phyloP scores from a whole-genome alignment of 2,113 vertebrate genomes.

The Crotalus horridus region DNA sequence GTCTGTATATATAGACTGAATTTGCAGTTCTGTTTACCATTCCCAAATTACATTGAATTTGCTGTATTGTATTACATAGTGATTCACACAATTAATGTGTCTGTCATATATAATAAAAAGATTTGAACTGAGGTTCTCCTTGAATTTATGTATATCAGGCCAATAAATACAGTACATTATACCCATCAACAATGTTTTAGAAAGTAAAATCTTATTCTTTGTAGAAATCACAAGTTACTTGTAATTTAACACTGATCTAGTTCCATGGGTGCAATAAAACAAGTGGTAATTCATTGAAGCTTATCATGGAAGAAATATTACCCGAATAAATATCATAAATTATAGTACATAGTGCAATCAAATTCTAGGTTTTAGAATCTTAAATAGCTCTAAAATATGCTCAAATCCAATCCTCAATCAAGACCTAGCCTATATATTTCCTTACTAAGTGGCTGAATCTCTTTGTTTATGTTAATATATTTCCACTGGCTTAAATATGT shows the following conservation, averaged over 20 bases:
- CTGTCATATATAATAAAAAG: neutral
- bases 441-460: neutral
- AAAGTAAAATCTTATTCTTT: constrained; percentile 2
- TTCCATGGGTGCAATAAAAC: constrained; percentile 31
- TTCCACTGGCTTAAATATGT: neutral
- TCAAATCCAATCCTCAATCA: constrained; percentile 43
- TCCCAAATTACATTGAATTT: neutral
- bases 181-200: neutral
- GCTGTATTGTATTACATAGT: neutral
- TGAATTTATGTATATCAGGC: neutral
- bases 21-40: neutral
- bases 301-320: constrained; percentile 52
- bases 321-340: constrained; percentile 60
- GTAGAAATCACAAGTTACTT: constrained; percentile 32
- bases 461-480: constrained; percentile 5
- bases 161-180: neutral
- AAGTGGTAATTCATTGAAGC: constrained; percentile 40
- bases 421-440: constrained; percentile 2
- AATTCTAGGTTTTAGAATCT: constrained; percentile 41
- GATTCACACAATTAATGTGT: neutral
- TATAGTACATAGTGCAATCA: constrained; percentile 46
- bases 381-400: constrained; percentile 34
- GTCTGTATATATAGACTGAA: neutral
- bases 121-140: neutral
- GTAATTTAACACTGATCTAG: constrained; percentile 30